A percentile compares a stretch with the other conserved stretches of the same genome.
Evolutionary conservation across 2,113 vertebrate species (phyloP).

Genomic region (Aegithalos caudatus): DNA sequence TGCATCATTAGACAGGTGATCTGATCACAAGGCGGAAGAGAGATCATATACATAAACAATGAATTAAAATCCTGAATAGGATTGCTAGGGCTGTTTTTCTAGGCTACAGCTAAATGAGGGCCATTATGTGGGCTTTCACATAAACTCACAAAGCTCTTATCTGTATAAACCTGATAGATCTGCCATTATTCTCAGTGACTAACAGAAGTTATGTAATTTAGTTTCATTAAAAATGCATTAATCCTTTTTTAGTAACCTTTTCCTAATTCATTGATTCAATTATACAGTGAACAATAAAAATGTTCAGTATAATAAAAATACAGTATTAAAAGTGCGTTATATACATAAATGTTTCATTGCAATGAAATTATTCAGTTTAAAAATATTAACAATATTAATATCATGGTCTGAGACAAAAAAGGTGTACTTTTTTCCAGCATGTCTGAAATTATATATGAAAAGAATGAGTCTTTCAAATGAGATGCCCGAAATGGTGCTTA

Average conservation of each 20-base stretch:
- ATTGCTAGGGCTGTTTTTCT: conserved; percentile 7
- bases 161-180: conserved; percentile 45
- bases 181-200: conserved; percentile 57
- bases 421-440: background rate
- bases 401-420: background rate
- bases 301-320: conserved; percentile 47
- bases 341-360: conserved; percentile 52
- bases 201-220: conserved; percentile 55
- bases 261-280: conserved; percentile 68
- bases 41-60: conserved; percentile 16
- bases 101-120: conserved; percentile 31
- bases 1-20: conserved; percentile 7
- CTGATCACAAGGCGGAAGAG: background rate
- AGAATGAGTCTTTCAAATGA: background rate
- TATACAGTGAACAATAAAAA: conserved; percentile 53
- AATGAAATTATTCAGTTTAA: background rate
- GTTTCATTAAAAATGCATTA: conserved; percentile 69
- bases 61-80: conserved; percentile 16
- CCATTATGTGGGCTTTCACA: conserved; percentile 53
- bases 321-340: conserved; percentile 24
- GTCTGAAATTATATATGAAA: background rate
- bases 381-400: conserved; percentile 20
- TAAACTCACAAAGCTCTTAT: conserved; percentile 62
- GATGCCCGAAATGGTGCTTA: background rate
- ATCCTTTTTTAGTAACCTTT: conserved; percentile 56